Conservation (phyloP, 2,888 invertebrate species). For the Dendrolimus pini region DNA sequence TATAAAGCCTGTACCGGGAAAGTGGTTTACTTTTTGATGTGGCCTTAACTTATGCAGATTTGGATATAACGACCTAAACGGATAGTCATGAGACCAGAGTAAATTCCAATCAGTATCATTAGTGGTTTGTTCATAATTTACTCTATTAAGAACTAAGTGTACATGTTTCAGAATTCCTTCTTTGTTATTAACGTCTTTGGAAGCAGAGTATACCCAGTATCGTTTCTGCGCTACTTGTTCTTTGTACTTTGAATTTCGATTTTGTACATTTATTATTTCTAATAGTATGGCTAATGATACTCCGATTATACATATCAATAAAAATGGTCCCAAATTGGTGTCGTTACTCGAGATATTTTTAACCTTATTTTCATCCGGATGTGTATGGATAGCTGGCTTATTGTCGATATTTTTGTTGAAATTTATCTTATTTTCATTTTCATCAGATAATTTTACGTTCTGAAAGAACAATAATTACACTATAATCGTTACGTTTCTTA, state of each 20-base stretch:
- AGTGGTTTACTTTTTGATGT: conserved; percentile 92
- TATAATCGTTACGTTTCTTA: too few relatives aligned
- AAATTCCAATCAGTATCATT: conserved; percentile 85
- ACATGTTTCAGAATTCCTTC: conserved; percentile 88
- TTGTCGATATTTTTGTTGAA: conserved; percentile 11
- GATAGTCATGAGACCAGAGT: conserved; percentile 96
- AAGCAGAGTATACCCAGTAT: conserved; percentile 79
- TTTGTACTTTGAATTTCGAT: conserved; percentile 26
- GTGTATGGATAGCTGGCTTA: conserved; percentile 4
- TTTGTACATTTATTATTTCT: conserved; percentile 43
- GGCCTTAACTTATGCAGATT: conserved; percentile 77
- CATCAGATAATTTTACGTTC: conserved; percentile 11
- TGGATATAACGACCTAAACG: conserved; percentile 80
- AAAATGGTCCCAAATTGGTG: conserved; percentile 35
- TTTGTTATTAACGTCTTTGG: conserved; percentile 69
- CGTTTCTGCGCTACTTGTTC: conserved; percentile 20
- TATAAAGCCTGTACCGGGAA: conserved; percentile 94
- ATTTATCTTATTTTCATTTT: conserved; percentile 10
- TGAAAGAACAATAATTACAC: conserved; percentile 14
- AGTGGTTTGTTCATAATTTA: conserved; percentile 81
- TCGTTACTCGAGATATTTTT: conserved; percentile 21
- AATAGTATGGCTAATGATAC: conserved; percentile 46
- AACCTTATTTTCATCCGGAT: conserved; percentile 7
- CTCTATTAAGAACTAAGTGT: conserved; percentile 82
- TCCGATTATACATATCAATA: conserved; percentile 51